phyloP scores from a whole-genome alignment of 2,797 vertebrate species.

The Lithobates pipiens region DNA sequence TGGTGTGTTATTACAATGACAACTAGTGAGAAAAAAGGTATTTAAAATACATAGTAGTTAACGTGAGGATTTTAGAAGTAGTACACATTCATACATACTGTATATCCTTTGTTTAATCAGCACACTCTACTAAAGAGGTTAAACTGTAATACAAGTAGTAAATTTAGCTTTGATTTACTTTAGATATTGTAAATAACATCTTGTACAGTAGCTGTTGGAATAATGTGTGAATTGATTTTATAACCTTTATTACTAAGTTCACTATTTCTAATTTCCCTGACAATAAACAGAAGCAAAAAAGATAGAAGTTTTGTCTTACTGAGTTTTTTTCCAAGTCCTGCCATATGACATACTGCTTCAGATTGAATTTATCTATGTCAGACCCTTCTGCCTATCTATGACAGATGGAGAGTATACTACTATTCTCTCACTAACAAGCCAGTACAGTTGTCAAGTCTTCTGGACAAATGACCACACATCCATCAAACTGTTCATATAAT shows the following conservation, averaged over 20 bases:
- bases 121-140: not conserved
- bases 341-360: conserved; percentile 9
- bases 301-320: not conserved
- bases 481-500: conserved; percentile 9
- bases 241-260: not conserved
- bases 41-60: too few species aligned
- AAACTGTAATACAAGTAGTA: not conserved
- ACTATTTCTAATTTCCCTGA: not conserved
- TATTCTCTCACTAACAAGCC: conserved; percentile 35
- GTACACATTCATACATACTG: not conserved
- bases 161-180: not conserved
- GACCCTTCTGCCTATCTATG: conserved; percentile 9
- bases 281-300: conserved; percentile 1
- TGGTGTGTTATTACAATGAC: too few species aligned
- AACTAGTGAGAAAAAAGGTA: too few species aligned
- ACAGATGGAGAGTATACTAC: conserved; percentile 11
- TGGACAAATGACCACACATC: conserved; percentile 34
- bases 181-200: not conserved
- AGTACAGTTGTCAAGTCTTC: conserved; percentile 21
- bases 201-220: too few species aligned
- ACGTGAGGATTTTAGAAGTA: not conserved
- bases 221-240: conserved; percentile 3
- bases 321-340: not conserved
- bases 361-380: conserved; percentile 21
- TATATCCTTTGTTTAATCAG: not conserved